A percentile compares a stretch with the other conserved stretches of the same genome.
These are phyloP conservation scores for Neosalanx taihuensis DNA, from an alignment of 2,797 vertebrate genomes.

Conservation along the genomic window DNA sequence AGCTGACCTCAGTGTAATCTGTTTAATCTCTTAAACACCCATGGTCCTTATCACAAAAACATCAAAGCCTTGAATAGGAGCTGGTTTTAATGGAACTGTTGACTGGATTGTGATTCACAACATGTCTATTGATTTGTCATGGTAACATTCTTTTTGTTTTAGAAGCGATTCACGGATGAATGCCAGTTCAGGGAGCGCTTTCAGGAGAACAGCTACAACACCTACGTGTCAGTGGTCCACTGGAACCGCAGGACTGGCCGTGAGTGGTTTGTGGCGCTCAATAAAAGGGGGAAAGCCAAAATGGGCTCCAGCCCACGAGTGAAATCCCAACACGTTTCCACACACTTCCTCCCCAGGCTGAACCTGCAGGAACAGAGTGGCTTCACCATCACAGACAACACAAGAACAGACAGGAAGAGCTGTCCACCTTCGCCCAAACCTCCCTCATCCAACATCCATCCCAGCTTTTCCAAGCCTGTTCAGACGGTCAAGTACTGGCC, in stretches of 20 bases:
- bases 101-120: not conserved
- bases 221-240: slow-evolving; percentile 88
- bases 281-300: slow-evolving; percentile 93
- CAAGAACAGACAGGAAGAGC: too few species aligned
- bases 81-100: too few species aligned
- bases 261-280: slow-evolving; percentile 94
- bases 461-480: slow-evolving; percentile 35
- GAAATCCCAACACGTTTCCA: slow-evolving; percentile 92
- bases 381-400: slow-evolving; percentile 80
- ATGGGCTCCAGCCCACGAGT: slow-evolving; percentile 90
- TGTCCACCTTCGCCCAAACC: slow-evolving; percentile 31
- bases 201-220: slow-evolving; percentile 99
- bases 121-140: not conserved
- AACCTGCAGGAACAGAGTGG: slow-evolving; percentile 69
- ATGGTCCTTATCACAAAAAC: too few species aligned
- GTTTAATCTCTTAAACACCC: too few species aligned
- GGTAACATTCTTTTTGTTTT: slow-evolving; percentile 13
- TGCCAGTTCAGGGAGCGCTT: slow-evolving; percentile 95
- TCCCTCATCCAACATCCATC: slow-evolving; percentile 10
- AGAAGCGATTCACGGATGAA: slow-evolving; percentile 89
- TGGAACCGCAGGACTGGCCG: slow-evolving; percentile 81
- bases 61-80: too few species aligned
- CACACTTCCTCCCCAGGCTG: slow-evolving; percentile 91
- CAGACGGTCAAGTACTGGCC: slow-evolving; percentile 75
- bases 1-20: too few species aligned